These are phyloP conservation scores for Circaetus gallicus DNA, from an alignment of 2,113 vertebrate species.

Conservation along the genomic window DNA sequence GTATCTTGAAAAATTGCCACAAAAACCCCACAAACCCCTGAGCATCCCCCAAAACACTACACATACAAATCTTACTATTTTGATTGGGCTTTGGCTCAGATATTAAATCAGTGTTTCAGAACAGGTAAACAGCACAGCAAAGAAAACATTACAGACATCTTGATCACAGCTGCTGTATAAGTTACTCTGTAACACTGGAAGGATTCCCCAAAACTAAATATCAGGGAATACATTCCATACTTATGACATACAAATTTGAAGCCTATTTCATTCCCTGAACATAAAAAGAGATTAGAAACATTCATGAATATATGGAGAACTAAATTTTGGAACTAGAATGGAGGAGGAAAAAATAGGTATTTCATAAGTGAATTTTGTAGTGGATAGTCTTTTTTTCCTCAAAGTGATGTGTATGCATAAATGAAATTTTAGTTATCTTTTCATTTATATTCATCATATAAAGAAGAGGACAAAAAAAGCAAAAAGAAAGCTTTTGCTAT, in stretches of 20 bases:
- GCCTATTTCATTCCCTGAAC: conserved; percentile 13
- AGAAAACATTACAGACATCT: conserved; percentile 44
- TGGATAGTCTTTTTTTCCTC: not conserved
- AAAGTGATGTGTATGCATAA: not conserved
- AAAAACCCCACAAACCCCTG: not conserved
- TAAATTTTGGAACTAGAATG: not conserved
- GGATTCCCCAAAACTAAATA: conserved; percentile 51
- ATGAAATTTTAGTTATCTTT: not conserved
- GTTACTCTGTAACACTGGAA: conserved; percentile 20
- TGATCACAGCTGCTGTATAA: conserved; percentile 58
- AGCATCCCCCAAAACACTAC: not conserved
- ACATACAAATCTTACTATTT: not conserved
- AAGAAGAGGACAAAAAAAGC: not conserved
- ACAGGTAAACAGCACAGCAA: conserved; percentile 50
- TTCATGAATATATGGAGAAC: conserved; percentile 4
- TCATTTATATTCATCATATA: not conserved
- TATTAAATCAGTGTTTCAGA: not conserved
- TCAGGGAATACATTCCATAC: conserved; percentile 62
- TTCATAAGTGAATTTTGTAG: not conserved
- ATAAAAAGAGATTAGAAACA: conserved; percentile 62
- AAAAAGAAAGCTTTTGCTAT: not conserved
- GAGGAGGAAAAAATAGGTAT: not conserved
- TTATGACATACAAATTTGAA: conserved; percentile 59
- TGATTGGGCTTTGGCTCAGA: not conserved
- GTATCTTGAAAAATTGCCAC: not conserved